These are phyloP conservation scores for Cyanoliseus patagonus DNA, from an alignment of 2,113 vertebrate species.

Conservation along the genomic window DNA sequence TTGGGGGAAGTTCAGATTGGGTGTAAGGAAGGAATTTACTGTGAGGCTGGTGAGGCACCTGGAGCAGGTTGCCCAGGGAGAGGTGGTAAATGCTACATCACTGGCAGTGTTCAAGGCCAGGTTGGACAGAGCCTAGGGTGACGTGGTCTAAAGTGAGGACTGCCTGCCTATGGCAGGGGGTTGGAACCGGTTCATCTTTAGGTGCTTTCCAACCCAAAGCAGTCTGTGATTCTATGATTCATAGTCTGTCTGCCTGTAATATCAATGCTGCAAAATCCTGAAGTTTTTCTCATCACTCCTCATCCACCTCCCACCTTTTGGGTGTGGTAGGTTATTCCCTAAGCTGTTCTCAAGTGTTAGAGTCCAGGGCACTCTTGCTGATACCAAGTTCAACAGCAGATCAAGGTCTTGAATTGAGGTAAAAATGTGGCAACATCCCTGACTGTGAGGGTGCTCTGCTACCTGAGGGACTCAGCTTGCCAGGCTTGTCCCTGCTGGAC, in stretches of 20 bases:
- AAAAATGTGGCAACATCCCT: neutral
- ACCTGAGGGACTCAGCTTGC: neutral
- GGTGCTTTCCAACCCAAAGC: neutral
- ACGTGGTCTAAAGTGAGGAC: neutral
- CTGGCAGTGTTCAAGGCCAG: neutral
- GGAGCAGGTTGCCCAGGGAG: neutral
- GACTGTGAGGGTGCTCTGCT: neutral
- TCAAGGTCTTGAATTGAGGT: neutral
- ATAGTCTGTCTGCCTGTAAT: neutral
- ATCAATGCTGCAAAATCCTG: neutral
- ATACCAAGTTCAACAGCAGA: neutral
- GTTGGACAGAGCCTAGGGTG: neutral
- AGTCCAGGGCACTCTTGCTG: neutral
- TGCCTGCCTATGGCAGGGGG: neutral
- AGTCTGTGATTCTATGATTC: neutral
- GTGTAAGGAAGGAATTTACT: neutral
- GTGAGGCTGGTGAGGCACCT: neutral
- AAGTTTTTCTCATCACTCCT: neutral
- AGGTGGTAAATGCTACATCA: neutral
- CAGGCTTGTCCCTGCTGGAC: neutral
- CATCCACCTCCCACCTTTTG: neutral
- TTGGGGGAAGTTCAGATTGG: neutral
- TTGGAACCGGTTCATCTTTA: neutral
- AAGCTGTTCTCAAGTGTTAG: neutral
- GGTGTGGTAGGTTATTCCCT: neutral